Evolutionary conservation across 2,113 vertebrate genomes (phyloP).

Genomic region (Lamprologus tigripictilis): DNA sequence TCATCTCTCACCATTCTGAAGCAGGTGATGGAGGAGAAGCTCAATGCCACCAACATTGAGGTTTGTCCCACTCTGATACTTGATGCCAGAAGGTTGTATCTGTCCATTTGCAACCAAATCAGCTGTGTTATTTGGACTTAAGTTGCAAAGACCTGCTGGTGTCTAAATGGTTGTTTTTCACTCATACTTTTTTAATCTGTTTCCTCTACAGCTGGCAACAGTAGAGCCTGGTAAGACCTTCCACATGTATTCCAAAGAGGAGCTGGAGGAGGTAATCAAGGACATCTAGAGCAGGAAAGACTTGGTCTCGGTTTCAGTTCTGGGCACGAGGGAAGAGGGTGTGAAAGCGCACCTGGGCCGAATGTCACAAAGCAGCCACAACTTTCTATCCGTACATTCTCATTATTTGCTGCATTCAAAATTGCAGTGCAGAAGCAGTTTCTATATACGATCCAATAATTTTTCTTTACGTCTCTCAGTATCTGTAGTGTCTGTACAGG

Average conservation of each 20-base stretch:
- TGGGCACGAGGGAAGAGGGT: background rate
- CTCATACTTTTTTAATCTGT: background rate
- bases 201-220: slow-evolving; percentile 81
- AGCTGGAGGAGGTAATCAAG: slow-evolving; percentile 97
- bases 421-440: slow-evolving; percentile 29
- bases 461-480: slow-evolving; percentile 37
- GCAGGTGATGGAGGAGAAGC: slow-evolving; percentile 99
- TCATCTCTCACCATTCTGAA: slow-evolving; percentile 97
- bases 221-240: slow-evolving; percentile 93
- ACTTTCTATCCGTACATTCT: slow-evolving; percentile 46
- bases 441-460: slow-evolving; percentile 52
- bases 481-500: slow-evolving; percentile 54
- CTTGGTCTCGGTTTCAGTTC: slow-evolving; percentile 7
- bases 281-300: slow-evolving; percentile 79
- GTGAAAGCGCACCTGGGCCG: background rate
- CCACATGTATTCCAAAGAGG: slow-evolving; percentile 98
- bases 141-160: background rate
- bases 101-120: background rate
- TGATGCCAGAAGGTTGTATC: background rate
- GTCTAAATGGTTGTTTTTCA: background rate
- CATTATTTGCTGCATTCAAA: slow-evolving; percentile 22
- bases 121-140: background rate
- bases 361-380: slow-evolving; percentile 27
- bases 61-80: slow-evolving; percentile 52
- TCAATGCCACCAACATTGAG: slow-evolving; percentile 99